Base-by-base conservation (phyloP, 2,888 invertebrate genomes). In the Scaptomyza tumidula region DNA sequence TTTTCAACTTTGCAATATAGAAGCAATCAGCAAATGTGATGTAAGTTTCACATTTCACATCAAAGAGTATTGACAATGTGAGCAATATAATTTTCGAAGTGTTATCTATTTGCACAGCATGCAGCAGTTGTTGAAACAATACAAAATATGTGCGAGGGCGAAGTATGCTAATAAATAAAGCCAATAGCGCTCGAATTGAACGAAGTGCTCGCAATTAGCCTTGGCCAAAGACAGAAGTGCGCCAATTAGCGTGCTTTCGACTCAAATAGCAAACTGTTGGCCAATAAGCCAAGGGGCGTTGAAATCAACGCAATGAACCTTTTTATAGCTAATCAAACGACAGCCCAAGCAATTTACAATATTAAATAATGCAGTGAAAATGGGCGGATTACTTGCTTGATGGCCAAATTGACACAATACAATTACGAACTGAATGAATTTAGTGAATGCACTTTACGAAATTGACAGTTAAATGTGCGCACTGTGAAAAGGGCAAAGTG, bases 401-500 rank as follows among this genome's bases (percentile, higher is more conserved):
- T 44, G 33, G 33, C 33, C 35, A 35, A 54, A 59, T 59, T 69
- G 69, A n/a, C 43, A 29, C 6, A 75, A 46, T 59, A 29, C 6
- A 29, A 29, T 29, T 5, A 29, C 10, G 33, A 10, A 33, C 39
- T 65, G 66, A 65, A 43, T 37, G 35, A 50, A 43, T 53, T 60
- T 68, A 52, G 43, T 52, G 69, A 82, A 52, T 70, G 69, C 66
- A 70, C 63, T 72, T 61, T 13, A 4, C 3, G 9, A 63, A 69
- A 77, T 68, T 62, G 86, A 74, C 79, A 72, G 68, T 50, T 0
- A 24, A 24, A 24, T 24, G 24, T 3, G 24, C 24, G 53, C 29
- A 7, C 4, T 11, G 19, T 53, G 69, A 86, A 86, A 84, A 84
- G 83, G 88, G 69, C 84, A 84, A 80, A 86, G 88, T 78, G 78